Conservation (phyloP, 2,888 invertebrate species). For the Pheosia tremula region DNA sequence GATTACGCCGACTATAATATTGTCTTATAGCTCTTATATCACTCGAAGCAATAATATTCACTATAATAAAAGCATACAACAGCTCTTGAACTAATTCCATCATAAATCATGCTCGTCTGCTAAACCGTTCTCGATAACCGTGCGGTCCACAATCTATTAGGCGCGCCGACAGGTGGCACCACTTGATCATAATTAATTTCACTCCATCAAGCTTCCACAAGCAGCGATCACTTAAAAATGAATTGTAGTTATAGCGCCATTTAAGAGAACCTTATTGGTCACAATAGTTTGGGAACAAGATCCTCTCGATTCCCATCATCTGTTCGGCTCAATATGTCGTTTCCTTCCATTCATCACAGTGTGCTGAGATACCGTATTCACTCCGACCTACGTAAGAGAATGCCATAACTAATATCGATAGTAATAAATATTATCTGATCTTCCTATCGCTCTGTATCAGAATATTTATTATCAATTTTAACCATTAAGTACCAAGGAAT, state of each 20-base stretch:
- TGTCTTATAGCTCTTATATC: background rate
- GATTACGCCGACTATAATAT: too few relatives aligned
- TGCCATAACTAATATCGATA: too few relatives aligned
- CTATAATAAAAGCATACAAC: background rate
- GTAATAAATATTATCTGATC: too few relatives aligned
- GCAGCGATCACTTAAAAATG: background rate
- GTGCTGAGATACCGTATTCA: too few relatives aligned
- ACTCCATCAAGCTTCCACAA: constrained; percentile 14
- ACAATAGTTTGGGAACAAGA: background rate
- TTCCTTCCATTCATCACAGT: too few relatives aligned
- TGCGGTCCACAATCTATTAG: constrained; percentile 43
- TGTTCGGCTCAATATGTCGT: background rate
- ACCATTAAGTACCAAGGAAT: too few relatives aligned
- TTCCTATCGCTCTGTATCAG: too few relatives aligned
- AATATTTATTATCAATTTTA: too few relatives aligned
- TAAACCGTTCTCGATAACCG: constrained; percentile 36
- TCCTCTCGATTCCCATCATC: background rate
- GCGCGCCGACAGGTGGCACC: constrained; percentile 46
- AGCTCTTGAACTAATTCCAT: constrained; percentile 20
- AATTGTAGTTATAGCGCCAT: background rate
- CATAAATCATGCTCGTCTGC: constrained; percentile 27
- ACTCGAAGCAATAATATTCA: constrained; percentile 15
- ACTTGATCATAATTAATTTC: constrained; percentile 53
- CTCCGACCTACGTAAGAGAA: too few relatives aligned
- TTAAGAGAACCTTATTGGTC: background rate